Conservation (phyloP, 2,888 invertebrate species). For the Drosophila recens region DNA sequence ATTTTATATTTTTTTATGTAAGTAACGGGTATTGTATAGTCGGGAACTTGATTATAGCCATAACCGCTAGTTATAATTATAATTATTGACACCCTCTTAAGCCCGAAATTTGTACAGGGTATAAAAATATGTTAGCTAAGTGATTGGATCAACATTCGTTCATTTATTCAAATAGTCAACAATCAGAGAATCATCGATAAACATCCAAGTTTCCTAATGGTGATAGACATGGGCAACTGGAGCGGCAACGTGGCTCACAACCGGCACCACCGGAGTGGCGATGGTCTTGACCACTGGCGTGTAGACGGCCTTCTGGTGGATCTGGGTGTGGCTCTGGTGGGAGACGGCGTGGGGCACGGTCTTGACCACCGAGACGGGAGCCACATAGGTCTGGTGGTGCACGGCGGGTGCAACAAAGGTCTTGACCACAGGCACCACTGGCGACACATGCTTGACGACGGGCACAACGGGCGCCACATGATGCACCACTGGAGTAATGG, state of each 20-base stretch:
- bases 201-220: conserved; percentile 41
- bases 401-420: conserved; percentile 50
- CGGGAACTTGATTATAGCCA: too few species aligned
- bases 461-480: conserved; percentile 56
- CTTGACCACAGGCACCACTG: conserved; percentile 65
- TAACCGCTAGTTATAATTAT: too few species aligned
- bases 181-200: conserved; percentile 17
- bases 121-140: neutral
- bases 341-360: conserved; percentile 61
- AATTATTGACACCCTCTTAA: neutral
- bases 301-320: conserved; percentile 71
- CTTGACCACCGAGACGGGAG: conserved; percentile 62
- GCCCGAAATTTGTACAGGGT: neutral
- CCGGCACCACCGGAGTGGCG: conserved; percentile 58
- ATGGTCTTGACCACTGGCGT: conserved; percentile 66
- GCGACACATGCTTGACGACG: conserved; percentile 42
- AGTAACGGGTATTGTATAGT: too few species aligned
- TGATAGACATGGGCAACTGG: conserved; percentile 73
- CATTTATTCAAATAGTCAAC: conserved; percentile 67
- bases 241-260: conserved; percentile 59
- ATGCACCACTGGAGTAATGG: conserved; percentile 43
- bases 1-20: too few species aligned
- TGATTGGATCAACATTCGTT: conserved; percentile 32
- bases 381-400: conserved; percentile 53
- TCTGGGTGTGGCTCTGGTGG: conserved; percentile 79